Evolutionary conservation across 2,888 invertebrate genomes (phyloP).

Genomic region (Lissocephala sabroskyi): DNA sequence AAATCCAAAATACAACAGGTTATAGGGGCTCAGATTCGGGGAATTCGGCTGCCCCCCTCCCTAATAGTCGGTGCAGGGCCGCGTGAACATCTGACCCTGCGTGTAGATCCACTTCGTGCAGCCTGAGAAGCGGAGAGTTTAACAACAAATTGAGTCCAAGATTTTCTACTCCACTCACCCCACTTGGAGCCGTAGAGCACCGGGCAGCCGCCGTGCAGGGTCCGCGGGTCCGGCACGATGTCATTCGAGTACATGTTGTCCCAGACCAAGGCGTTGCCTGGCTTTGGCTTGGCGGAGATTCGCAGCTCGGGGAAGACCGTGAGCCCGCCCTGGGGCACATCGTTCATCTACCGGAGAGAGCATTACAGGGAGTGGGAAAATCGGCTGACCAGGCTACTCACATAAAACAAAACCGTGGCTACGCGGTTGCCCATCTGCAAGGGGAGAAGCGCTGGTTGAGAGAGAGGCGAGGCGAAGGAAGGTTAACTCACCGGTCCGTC

Average conservation of each 20-base stretch:
- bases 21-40: not conserved
- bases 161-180: constrained; percentile 30
- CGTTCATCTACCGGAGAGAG: constrained; percentile 79
- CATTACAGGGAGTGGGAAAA: not conserved
- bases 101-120: not conserved
- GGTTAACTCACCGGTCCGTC: not conserved
- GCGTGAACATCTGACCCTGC: not conserved
- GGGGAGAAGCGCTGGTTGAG: not conserved
- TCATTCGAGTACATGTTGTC: constrained; percentile 28
- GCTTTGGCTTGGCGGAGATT: constrained; percentile 86
- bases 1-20: not conserved
- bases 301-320: constrained; percentile 93
- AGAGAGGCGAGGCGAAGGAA: not conserved
- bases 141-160: not conserved
- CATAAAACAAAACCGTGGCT: constrained; percentile 51
- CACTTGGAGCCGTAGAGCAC: constrained; percentile 38
- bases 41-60: no score
- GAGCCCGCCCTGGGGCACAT: constrained; percentile 94
- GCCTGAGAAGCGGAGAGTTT: not conserved
- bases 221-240: constrained; percentile 8
- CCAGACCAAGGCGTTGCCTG: constrained; percentile 73
- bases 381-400: constrained; percentile 25
- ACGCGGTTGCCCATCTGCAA: constrained; percentile 30
- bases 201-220: constrained; percentile 32
- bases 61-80: no score